These are phyloP conservation scores for Notospermus geniculatus DNA, from an alignment of 1,140 invertebrate genomes.

Conservation along the genomic window DNA sequence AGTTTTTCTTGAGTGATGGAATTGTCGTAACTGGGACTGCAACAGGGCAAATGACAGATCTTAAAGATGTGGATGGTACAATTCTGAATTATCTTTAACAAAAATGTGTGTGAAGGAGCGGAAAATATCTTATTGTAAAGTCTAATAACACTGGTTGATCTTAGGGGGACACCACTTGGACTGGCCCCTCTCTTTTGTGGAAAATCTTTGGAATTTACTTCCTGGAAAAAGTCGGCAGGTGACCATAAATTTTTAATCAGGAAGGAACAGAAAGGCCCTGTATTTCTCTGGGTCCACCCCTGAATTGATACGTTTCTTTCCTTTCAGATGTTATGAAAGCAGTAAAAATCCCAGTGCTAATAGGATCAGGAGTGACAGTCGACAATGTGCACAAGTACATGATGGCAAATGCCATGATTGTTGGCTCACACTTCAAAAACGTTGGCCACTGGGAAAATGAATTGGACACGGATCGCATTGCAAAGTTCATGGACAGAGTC, in stretches of 20 bases:
- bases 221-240: too few relatives aligned
- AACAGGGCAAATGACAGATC: constrained; percentile 67
- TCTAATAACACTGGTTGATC: too few relatives aligned
- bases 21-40: constrained; percentile 73
- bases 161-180: too few relatives aligned
- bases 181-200: too few relatives aligned
- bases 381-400: constrained; percentile 66
- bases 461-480: constrained; percentile 34
- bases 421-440: constrained; percentile 77
- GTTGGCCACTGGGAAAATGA: constrained; percentile 59
- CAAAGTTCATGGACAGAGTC: constrained; percentile 42
- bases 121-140: too few relatives aligned
- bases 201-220: too few relatives aligned
- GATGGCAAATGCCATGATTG: constrained; percentile 68
- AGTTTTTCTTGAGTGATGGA: constrained; percentile 79
- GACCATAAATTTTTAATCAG: too few relatives aligned
- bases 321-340: constrained; percentile 59
- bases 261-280: too few relatives aligned
- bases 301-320: constrained; percentile 18
- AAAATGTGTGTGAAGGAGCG: too few relatives aligned
- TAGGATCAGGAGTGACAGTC: constrained; percentile 75
- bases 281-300: too few relatives aligned
- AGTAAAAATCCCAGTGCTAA: constrained; percentile 66
- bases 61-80: constrained; percentile 62
- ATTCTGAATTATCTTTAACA: too few relatives aligned